Evolutionary conservation across 1,140 invertebrate species (phyloP), one percentile per base, ranked within the genome.

Genomic region (Ctenoplectra terminalis): DNA sequence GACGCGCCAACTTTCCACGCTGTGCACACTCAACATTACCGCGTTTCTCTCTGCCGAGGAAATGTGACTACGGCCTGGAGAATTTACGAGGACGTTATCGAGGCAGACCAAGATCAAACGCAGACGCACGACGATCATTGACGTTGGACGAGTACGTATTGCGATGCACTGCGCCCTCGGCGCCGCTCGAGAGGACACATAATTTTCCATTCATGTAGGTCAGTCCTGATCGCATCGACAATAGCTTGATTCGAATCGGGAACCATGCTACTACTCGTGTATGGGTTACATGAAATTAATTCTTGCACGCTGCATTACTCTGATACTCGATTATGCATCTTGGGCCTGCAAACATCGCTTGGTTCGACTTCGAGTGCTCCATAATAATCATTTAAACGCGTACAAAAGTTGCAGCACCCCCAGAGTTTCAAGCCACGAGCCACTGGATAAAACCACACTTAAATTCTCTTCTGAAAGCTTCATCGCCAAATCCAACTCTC

Each of bases 41-140:
- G n/a, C 31, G n/a, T 37, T 75, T 50, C 58, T 17, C 29, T 4
- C 7, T 29, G 15, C 43, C 29, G 58, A 50, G 60, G 34, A 75
- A 64, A 64, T 64, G 64, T 40, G 58, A 75, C 58, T 40, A 43
- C 58, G 43, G 60, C 23, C 7, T 26, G 29, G 60, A 64, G 48
- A 46, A 75, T 13, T 75, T 75, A 75, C 73, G 73, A 75, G 60
- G 46, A 23, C 48, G 54, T 72, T 73, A 83, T 83, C 73, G 69
- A 58, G 72, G 69, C 56, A 50, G 78, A 64, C 48, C 75, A 66
- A 83, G 67, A 83, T 84, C 82, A 84, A 84, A 83, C 67, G 70
- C 26, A 26, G 58, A 63, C 43, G 73, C 46, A 50, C 46, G 43
- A 20, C 72, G 60, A 64, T 64, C 60, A 23, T 17, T n/a, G 23